Conservation (phyloP, 1,140 invertebrate genomes). For the Ericerus pela region DNA sequence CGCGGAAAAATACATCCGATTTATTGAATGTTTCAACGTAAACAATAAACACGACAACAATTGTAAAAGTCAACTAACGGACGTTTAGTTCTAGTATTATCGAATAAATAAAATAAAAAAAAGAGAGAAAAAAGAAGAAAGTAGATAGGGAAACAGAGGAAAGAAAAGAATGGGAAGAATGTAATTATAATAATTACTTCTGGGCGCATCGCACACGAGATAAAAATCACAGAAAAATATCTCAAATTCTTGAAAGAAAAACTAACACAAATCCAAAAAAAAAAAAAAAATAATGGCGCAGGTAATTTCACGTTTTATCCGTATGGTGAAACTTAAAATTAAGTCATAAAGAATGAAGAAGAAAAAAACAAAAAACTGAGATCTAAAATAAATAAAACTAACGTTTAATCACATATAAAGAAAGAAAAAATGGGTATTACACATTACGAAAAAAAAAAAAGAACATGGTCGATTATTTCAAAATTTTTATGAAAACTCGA, state of each 20-base stretch:
- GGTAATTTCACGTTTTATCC: neutral
- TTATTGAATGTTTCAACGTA: constrained; percentile 1
- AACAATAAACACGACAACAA: constrained; percentile 4
- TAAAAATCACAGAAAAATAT: constrained; percentile 3
- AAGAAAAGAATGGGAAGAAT: neutral
- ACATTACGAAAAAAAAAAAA: constrained; percentile 2
- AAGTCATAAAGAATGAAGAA: neutral
- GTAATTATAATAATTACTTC: too few species aligned
- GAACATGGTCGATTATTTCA: neutral
- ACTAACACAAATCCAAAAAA: neutral
- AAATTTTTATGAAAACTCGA: neutral
- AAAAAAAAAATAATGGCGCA: neutral
- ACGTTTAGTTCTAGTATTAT: neutral
- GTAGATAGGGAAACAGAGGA: neutral
- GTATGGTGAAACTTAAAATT: neutral
- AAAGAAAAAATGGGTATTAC: neutral
- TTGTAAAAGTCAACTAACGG: constrained; percentile 5
- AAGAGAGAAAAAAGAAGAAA: neutral
- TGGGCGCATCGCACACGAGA: too few species aligned
- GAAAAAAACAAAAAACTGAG: constrained; percentile 4
- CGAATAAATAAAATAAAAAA: neutral
- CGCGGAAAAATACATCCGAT: too few species aligned
- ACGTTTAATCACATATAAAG: constrained; percentile 3
- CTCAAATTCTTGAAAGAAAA: neutral
- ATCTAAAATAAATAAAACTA: constrained; percentile 13